Percentiles rank a stretch among this genome's conserved stretches.
phyloP scores from a whole-genome alignment of 2,113 vertebrate species.

The Vanacampus margaritifer region DNA sequence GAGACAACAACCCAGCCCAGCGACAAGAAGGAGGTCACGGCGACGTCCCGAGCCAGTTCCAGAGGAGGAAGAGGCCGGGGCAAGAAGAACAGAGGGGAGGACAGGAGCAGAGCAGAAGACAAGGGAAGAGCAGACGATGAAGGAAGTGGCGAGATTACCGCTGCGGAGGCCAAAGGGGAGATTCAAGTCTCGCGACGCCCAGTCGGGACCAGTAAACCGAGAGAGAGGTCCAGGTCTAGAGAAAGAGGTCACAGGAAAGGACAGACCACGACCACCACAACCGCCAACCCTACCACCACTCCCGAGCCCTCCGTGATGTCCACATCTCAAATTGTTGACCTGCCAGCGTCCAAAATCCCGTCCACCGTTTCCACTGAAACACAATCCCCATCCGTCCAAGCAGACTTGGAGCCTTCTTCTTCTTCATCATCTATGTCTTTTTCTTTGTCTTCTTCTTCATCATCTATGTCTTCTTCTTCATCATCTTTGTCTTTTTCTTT shows the following conservation, averaged over 20 bases:
- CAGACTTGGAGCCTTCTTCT: not conserved
- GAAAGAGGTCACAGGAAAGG: slow-evolving; percentile 64
- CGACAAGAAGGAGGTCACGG: slow-evolving; percentile 41
- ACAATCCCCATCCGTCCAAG: slow-evolving; percentile 11
- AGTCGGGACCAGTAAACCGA: slow-evolving; percentile 54
- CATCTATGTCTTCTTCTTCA: not conserved
- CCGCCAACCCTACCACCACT: not conserved
- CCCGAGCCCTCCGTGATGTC: slow-evolving; percentile 20
- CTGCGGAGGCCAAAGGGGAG: slow-evolving; percentile 65
- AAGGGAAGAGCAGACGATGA: slow-evolving; percentile 55
- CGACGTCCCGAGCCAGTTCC: slow-evolving; percentile 40
- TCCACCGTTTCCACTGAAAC: slow-evolving; percentile 25
- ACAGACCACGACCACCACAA: slow-evolving; percentile 49
- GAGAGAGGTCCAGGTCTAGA: slow-evolving; percentile 59
- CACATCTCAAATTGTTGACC: slow-evolving; percentile 10
- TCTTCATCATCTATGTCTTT: not conserved
- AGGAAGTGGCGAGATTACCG: slow-evolving; percentile 60
- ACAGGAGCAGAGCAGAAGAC: slow-evolving; percentile 38
- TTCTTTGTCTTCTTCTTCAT: not conserved
- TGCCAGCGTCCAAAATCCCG: slow-evolving; percentile 1
- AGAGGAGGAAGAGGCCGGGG: slow-evolving; percentile 55
- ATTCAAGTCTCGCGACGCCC: slow-evolving; percentile 65
- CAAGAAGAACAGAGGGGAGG: slow-evolving; percentile 50
- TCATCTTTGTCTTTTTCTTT: not conserved
- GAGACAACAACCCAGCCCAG: slow-evolving; percentile 41